Conservation (phyloP, 2,888 invertebrate genomes). For the Allophyes oxyacanthae region DNA sequence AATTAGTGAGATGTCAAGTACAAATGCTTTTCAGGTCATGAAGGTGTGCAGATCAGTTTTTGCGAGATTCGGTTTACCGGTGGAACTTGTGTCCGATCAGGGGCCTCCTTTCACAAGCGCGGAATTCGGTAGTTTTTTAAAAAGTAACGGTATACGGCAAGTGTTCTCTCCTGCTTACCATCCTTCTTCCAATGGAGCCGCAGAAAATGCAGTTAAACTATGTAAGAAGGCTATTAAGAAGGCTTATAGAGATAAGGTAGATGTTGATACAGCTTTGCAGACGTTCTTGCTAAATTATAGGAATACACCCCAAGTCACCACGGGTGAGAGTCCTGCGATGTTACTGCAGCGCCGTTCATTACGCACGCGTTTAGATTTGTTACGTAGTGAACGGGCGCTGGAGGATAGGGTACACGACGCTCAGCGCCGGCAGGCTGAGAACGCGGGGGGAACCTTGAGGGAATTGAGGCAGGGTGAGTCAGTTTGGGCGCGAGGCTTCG, state of each 20-base stretch:
- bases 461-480: not conserved
- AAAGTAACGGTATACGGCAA: conserved; percentile 9
- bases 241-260: conserved; percentile 14
- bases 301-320: conserved; percentile 6
- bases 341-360: conserved; percentile 23
- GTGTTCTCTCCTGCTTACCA: conserved; percentile 14
- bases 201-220: conserved; percentile 17
- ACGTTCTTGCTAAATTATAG: conserved; percentile 20
- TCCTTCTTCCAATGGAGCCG: conserved; percentile 27
- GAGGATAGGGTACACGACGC: not conserved
- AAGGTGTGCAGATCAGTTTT: conserved; percentile 2
- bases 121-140: not conserved
- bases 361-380: conserved; percentile 22
- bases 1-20: conserved; percentile 8
- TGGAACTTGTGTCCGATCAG: conserved; percentile 15
- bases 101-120: conserved; percentile 6
- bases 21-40: conserved; percentile 5
- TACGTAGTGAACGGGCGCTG: conserved; percentile 1
- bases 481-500: not conserved
- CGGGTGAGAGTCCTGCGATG: conserved; percentile 20
- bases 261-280: conserved; percentile 24
- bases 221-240: conserved; percentile 19
- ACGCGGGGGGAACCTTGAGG: not conserved
- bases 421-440: not conserved
- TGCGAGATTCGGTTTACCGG: conserved; percentile 13